Evolutionary conservation across 2,113 vertebrate species (phyloP).

Genomic region (Pica pica): DNA sequence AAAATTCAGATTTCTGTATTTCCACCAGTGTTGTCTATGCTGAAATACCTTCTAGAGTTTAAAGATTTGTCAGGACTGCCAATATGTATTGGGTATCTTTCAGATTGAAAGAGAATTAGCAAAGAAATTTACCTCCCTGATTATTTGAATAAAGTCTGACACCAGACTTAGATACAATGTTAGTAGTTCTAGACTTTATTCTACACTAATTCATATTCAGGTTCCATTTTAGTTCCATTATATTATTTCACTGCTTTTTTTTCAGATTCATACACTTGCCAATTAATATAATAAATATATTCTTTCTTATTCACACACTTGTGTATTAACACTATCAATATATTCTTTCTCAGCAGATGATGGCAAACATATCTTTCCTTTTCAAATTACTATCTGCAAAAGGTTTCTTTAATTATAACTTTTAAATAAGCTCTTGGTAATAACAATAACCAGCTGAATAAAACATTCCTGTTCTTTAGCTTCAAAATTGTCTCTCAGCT

Average conservation of each 20-base stretch:
- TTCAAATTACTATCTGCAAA: not conserved
- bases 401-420: conserved; percentile 45
- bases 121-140: not conserved
- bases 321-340: not conserved
- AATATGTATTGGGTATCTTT: not conserved
- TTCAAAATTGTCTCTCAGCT: conserved; percentile 44
- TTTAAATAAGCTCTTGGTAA: conserved; percentile 47
- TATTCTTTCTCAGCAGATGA: not conserved
- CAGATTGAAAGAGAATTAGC: not conserved
- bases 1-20: not conserved
- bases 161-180: not conserved
- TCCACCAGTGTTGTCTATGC: not conserved
- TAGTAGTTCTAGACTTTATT: not conserved
- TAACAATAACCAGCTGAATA: conserved; percentile 17
- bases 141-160: not conserved
- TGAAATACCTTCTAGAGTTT: not conserved
- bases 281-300: not conserved
- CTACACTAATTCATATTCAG: not conserved
- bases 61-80: not conserved
- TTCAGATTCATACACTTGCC: not conserved
- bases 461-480: conserved; percentile 47
- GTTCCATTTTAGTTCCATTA: not conserved
- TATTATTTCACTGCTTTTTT: not conserved
- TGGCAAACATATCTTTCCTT: not conserved
- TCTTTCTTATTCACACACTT: not conserved